phyloP scores from a whole-genome alignment of 2,797 vertebrate genomes.

The Arctocebus calabarensis region DNA sequence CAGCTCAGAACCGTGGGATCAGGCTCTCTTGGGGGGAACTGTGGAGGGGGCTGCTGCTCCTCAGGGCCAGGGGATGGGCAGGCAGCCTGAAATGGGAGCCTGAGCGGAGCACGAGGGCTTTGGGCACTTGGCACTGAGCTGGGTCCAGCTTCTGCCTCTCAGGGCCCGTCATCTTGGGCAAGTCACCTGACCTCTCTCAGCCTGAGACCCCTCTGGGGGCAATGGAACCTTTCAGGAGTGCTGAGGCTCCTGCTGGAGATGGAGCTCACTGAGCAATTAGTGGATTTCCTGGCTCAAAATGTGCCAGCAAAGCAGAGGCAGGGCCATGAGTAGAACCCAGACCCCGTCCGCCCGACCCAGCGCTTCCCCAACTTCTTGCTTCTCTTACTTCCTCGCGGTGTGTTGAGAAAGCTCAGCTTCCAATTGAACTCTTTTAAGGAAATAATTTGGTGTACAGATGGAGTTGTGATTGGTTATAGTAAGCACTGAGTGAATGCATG shows the following conservation, averaged over 20 bases:
- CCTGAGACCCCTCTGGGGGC: not conserved
- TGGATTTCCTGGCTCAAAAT: not conserved
- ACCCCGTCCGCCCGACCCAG: not conserved
- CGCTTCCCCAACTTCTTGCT: not conserved
- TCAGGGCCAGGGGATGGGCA: not conserved
- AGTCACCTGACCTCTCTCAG: not conserved
- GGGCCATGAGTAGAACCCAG: not conserved
- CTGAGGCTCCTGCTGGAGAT: not conserved
- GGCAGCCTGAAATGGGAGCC: not conserved
- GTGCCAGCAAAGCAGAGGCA: not conserved
- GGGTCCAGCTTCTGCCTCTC: not conserved
- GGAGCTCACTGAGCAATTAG: not conserved
- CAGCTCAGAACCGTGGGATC: accelerated
- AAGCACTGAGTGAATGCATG: not conserved
- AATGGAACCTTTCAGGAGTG: not conserved
- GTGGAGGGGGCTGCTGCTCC: not conserved
- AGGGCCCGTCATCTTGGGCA: too few relatives aligned
- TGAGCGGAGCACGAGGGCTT: not conserved
- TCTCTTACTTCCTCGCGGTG: accelerated
- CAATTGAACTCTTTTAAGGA: not conserved
- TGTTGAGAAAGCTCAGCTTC: not conserved
- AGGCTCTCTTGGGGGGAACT: not conserved
- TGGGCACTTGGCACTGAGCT: not conserved
- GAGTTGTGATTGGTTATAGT: too few relatives aligned
- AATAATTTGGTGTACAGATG: not conserved